These are phyloP conservation scores for Papilio aristodemus DNA, from an alignment of 1,140 invertebrate species.

Conservation along the genomic window DNA sequence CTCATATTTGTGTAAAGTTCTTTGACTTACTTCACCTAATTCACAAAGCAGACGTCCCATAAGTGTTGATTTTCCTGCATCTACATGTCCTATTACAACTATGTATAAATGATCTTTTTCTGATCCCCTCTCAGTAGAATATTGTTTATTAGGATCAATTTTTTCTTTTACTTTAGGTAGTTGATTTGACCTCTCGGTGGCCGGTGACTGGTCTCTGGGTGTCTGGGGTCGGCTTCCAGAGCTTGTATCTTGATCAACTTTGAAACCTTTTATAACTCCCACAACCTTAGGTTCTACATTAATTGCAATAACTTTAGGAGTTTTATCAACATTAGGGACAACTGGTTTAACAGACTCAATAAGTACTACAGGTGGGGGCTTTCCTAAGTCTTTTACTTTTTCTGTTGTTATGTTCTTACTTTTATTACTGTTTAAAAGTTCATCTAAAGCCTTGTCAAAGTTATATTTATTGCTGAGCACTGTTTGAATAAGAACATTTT, in stretches of 20 bases:
- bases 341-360: conserved; percentile 72
- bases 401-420: conserved; percentile 39
- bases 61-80: conserved; percentile 99
- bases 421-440: conserved; percentile 82
- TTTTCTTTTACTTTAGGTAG: conserved; percentile 77
- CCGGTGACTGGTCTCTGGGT: conserved; percentile 83
- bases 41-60: conserved; percentile 97
- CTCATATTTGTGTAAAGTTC: conserved; percentile 98
- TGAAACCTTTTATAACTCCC: conserved; percentile 74
- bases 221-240: conserved; percentile 62
- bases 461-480: conserved; percentile 84
- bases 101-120: conserved; percentile 94
- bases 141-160: conserved; percentile 82
- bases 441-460: conserved; percentile 86
- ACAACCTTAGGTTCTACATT: conserved; percentile 62
- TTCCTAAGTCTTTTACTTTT: conserved; percentile 38
- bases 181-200: conserved; percentile 79
- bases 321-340: conserved; percentile 56
- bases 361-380: conserved; percentile 59
- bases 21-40: conserved; percentile 94
- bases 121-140: conserved; percentile 86
- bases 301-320: conserved; percentile 66
- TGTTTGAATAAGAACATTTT: conserved; percentile 83
- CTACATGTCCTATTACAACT: conserved; percentile 99
- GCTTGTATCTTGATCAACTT: conserved; percentile 61